Evolutionary conservation across 1,140 invertebrate species (phyloP).

Genomic region (Galleria mellonella): DNA sequence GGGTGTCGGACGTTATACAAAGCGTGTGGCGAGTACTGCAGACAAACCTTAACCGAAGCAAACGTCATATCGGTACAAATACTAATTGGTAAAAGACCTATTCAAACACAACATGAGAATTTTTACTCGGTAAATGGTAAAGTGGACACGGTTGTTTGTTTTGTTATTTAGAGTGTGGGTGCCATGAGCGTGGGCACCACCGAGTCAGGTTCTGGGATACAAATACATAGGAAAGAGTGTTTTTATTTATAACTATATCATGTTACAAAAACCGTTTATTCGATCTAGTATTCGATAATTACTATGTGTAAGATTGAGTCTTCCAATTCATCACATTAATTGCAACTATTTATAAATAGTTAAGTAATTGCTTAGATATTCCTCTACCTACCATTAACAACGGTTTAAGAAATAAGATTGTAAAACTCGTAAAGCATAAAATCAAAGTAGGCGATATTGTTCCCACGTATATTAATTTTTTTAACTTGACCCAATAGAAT

Average conservation of each 20-base stretch:
- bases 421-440: not conserved
- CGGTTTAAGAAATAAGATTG: too few relatives aligned
- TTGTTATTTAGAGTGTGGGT: slow-evolving; percentile 69
- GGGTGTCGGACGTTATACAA: slow-evolving; percentile 41
- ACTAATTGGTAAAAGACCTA: slow-evolving; percentile 72
- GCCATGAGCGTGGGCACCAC: slow-evolving; percentile 49
- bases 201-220: slow-evolving; percentile 3
- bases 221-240: too few relatives aligned
- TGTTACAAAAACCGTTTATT: too few relatives aligned
- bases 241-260: too few relatives aligned
- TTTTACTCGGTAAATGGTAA: slow-evolving; percentile 71
- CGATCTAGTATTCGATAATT: too few relatives aligned
- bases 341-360: too few relatives aligned
- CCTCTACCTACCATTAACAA: too few relatives aligned
- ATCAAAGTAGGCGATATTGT: slow-evolving; percentile 20
- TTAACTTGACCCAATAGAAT: slow-evolving; percentile 26
- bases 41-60: slow-evolving; percentile 40
- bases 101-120: slow-evolving; percentile 66
- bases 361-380: too few relatives aligned
- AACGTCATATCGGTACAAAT: slow-evolving; percentile 63
- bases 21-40: slow-evolving; percentile 43
- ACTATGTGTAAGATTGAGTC: too few relatives aligned
- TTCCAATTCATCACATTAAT: too few relatives aligned
- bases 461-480: slow-evolving; percentile 27
- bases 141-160: slow-evolving; percentile 69